Evolutionary conservation across 1,140 invertebrate genomes (phyloP), one percentile per base, ranked within the genome.

Genomic region (Holotrichia oblita): DNA sequence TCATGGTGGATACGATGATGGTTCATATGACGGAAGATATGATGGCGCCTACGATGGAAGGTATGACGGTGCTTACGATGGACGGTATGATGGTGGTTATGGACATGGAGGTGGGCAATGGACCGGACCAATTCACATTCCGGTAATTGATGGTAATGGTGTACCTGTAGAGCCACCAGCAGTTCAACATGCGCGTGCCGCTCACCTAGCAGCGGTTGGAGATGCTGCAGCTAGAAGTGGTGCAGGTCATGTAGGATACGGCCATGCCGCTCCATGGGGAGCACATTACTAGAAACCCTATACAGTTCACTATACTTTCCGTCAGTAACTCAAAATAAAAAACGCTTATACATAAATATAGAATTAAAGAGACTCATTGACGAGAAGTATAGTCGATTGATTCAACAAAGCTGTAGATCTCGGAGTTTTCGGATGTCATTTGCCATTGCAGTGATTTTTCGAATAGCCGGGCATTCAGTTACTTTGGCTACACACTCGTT

Each of bases 171-270:
- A 82, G n/a, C 78, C 79, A 20, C 80, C 79, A 17, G 81, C 81
- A 40, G 81, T 82, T 22, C 77, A 78, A 69, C 79, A 79, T 24
- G 91, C 91, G 27, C 91, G 90, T 81, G 89, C 89, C 2, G 86
- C 88, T 14, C 91, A 91, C 81, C 90, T 90, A 85, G 88, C 90
- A 9, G 87, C 91, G 79, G 88, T 88, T 78, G 89, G 87, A 40
- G 88, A 88, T 69, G 87, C 85, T 48, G 85, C 87, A 6, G 83
- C 86, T 12, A 81, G 83, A 75, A 80, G 85, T 48, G 83, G 79
- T 74, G 22, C 44, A 42, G 42, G 61, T 44, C 40, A 59, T 76
- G 76, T 55, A 27, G 77, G 73, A 17, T 55, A 76, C 44, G 40
- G 72, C 24, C 42, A 59, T 75, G 74, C 69, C 34, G 77, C 73